These are phyloP conservation scores for Anguilla japonica DNA, from an alignment of 2,113 vertebrate species.

Conservation along the genomic window DNA sequence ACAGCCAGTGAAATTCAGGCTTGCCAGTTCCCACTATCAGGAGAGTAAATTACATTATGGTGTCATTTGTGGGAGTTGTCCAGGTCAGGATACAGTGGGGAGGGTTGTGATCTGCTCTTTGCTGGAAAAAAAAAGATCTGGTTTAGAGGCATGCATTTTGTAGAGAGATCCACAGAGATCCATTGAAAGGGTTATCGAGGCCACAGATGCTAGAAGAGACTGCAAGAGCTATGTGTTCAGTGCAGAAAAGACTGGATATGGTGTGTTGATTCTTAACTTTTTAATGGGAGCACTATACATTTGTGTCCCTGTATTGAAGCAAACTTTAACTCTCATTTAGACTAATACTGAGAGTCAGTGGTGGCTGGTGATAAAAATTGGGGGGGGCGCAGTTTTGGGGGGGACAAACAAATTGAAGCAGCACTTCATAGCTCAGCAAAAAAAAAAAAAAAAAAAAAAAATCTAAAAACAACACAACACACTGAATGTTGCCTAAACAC, in stretches of 20 bases:
- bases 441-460: too few species aligned
- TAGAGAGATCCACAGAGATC: background rate
- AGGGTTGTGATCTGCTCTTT: background rate
- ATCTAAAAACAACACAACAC: too few species aligned
- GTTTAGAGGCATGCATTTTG: background rate
- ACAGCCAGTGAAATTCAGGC: background rate
- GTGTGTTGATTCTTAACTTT: background rate
- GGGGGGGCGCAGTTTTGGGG: too few species aligned
- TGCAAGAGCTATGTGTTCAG: conserved; percentile 13
- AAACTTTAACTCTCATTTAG: too few species aligned
- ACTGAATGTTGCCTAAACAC: too few species aligned
- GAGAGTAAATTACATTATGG: background rate
- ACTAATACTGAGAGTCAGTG: too few species aligned
- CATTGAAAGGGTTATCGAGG: conserved; percentile 32
- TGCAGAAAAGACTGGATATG: too few species aligned
- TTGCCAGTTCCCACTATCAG: conserved; percentile 11
- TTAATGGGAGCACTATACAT: background rate
- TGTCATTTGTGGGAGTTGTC: conserved; percentile 16
- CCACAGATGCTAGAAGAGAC: conserved; percentile 14
- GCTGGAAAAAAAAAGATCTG: background rate
- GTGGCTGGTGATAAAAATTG: too few species aligned
- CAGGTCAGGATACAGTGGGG: background rate
- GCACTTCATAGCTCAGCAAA: too few species aligned
- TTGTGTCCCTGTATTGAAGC: too few species aligned
- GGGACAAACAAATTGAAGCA: too few species aligned